These are phyloP conservation scores for Drosophila gunungcola DNA, from an alignment of 1,140 invertebrate genomes.

Conservation along the genomic window DNA sequence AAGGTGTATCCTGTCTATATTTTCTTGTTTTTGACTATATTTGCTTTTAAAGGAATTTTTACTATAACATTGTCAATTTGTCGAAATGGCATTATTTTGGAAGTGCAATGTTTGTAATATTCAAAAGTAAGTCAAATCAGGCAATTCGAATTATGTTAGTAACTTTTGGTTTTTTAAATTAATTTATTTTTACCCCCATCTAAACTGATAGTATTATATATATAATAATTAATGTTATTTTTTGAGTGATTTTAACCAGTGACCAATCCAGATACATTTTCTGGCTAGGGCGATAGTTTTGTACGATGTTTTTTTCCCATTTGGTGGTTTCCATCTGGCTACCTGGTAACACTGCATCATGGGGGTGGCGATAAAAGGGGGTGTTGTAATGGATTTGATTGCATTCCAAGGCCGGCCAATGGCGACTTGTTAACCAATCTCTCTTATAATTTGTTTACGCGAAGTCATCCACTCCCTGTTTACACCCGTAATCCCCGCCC, in stretches of 20 bases:
- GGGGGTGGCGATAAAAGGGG: constrained; percentile 25
- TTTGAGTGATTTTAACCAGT: not conserved
- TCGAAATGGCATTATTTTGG: not conserved
- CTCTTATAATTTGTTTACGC: constrained; percentile 26
- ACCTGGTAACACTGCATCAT: constrained; percentile 25
- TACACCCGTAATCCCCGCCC: not conserved
- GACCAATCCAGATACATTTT: not conserved
- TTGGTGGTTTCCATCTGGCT: not conserved
- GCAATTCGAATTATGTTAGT: too few relatives aligned
- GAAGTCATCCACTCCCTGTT: constrained; percentile 5
- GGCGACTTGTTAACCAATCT: not conserved
- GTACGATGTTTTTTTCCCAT: not conserved
- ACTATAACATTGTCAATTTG: too few relatives aligned
- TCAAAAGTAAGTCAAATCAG: constrained; percentile 1
- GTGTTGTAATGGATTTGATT: constrained; percentile 11
- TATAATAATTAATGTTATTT: too few relatives aligned
- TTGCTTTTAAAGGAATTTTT: too few relatives aligned
- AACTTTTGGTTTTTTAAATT: too few relatives aligned
- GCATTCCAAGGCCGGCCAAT: constrained; percentile 25
- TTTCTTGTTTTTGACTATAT: not conserved
- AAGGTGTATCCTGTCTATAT: not conserved
- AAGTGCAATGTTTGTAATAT: not conserved
- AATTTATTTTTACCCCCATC: too few relatives aligned
- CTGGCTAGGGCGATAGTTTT: not conserved
- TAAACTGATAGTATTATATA: too few relatives aligned